Evolutionary conservation across 2,797 vertebrate species (phyloP), one percentile per base, ranked within the genome.

Genomic region (Scleropages formosus): DNA sequence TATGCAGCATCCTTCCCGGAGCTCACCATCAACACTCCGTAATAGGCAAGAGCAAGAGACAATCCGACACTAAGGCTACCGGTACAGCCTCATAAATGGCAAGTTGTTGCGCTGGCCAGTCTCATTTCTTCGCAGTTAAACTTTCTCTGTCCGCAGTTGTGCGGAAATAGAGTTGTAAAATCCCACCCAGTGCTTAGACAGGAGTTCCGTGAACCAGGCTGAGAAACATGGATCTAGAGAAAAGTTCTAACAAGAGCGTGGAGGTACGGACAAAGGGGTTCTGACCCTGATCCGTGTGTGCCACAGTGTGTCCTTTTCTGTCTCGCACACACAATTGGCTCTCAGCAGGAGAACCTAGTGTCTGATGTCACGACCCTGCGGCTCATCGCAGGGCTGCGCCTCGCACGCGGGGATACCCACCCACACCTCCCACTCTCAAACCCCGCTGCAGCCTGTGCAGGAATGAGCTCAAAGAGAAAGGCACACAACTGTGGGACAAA

Each of bases 401-500:
- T 13, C 58, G 46, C 59, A 62, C 24, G 47, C 11, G 12, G 22
- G 12, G 56, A 69, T 69, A 78, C 74, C 81, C 82, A 73, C 73
- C 24, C 68, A 44, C 74, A 39, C 62, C 31, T 78, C 73, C 67
- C 75, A 75, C 63, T 47, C n/a, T 12, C 13, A 8, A 22, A 7
- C 20, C n/a, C 65, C 13, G 22, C 47, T 26, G 44, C 47, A 61
- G 73, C 61, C 79, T 80, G 81, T 78, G 78, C 64, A 83, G 83
- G 85, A 84, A 86, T 83, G 80, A 79, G 70, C 77, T 71, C 76
- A 64, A 47, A 71, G 69, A 72, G 82, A 31, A 53, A 79, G 70
- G 78, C 13, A 51, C 72, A 83, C 80, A 84, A 75, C 73, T 44
- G 75, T 70, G 67, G 72, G 83, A 88, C 85, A 89, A 90, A 88